Percentiles rank a stretch among this genome's conserved stretches.
These are phyloP conservation scores for Istiophorus platypterus DNA, from an alignment of 2,113 vertebrate species.

Conservation along the genomic window DNA sequence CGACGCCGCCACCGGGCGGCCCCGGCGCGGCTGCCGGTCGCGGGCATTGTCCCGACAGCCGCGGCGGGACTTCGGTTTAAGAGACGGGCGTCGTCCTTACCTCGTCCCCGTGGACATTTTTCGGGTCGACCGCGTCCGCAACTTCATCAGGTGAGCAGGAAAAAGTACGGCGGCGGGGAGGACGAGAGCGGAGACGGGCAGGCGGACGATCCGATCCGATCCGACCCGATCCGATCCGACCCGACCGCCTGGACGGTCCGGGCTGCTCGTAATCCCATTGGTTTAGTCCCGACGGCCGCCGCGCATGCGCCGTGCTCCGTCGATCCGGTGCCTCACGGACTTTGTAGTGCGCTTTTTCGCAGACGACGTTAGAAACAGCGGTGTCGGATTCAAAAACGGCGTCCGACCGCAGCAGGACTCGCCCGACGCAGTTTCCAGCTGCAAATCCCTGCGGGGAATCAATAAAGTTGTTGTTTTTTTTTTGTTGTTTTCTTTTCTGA, in stretches of 20 bases:
- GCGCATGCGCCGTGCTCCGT: conserved; percentile 59
- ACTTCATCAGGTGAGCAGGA: conserved; percentile 31
- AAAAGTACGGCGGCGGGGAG: conserved; percentile 5
- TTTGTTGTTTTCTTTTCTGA: no score
- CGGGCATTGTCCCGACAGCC: background rate
- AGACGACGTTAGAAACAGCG: background rate
- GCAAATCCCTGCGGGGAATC: background rate
- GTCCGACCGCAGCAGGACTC: no score
- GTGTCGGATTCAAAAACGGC: background rate
- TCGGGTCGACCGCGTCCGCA: background rate
- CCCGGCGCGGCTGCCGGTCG: conserved; percentile 25
- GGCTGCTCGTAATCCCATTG: conserved; percentile 66
- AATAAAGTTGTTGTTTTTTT: no score
- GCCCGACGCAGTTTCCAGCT: background rate
- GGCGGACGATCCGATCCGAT: conserved; percentile 50
- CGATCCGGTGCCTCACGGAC: conserved; percentile 24
- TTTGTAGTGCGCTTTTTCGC: conserved; percentile 37
- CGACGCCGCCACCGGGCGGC: conserved; percentile 19
- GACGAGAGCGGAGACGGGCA: background rate
- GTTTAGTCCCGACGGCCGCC: background rate
- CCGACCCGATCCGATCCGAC: no score
- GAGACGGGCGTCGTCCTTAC: conserved; percentile 46
- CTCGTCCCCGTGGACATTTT: conserved; percentile 55
- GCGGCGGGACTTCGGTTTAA: background rate
- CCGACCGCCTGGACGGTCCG: conserved; percentile 65